Percentiles rank a stretch among this genome's conserved stretches.
phyloP scores from a whole-genome alignment of 2,888 invertebrate species.

The Dynastes grantii region DNA sequence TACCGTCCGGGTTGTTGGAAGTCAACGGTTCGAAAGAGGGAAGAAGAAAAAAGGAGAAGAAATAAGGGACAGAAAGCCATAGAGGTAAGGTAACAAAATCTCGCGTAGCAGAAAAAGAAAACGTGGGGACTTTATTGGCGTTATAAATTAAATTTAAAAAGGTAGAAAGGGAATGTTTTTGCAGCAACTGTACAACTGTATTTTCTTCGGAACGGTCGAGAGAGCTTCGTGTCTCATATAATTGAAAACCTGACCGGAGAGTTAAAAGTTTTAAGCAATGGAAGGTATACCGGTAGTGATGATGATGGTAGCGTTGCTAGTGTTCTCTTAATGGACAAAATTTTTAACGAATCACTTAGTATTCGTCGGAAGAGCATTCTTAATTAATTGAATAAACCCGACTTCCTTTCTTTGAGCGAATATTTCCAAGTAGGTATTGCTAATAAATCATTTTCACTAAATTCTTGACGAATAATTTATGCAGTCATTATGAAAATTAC shows the following conservation, averaged over 20 bases:
- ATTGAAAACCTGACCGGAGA: slow-evolving; percentile 53
- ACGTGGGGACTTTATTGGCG: slow-evolving; percentile 50
- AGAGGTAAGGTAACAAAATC: slow-evolving; percentile 42
- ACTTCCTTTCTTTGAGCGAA: neutral
- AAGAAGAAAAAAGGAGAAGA: slow-evolving; percentile 6
- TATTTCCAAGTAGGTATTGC: neutral
- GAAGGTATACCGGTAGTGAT: slow-evolving; percentile 30
- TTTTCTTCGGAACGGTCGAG: slow-evolving; percentile 47
- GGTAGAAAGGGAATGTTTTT: slow-evolving; percentile 48
- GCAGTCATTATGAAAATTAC: too few relatives aligned
- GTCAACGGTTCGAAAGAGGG: slow-evolving; percentile 27
- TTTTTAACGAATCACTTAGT: slow-evolving; percentile 53
- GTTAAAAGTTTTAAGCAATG: slow-evolving; percentile 48
- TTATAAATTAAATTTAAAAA: slow-evolving; percentile 54
- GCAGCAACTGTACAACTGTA: slow-evolving; percentile 51
- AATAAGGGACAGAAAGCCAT: slow-evolving; percentile 23
- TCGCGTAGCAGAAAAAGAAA: slow-evolving; percentile 42
- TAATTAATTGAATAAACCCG: slow-evolving; percentile 49
- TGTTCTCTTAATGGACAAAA: slow-evolving; percentile 52
- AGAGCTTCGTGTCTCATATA: slow-evolving; percentile 51
- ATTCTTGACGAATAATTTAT: too few relatives aligned
- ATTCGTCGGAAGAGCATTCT: slow-evolving; percentile 49
- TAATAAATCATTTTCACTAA: neutral
- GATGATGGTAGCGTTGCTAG: slow-evolving; percentile 41
- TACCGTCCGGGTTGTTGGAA: slow-evolving; percentile 21